These are phyloP conservation scores for Euwallacea similis DNA, from an alignment of 1,140 invertebrate species.

Conservation along the genomic window DNA sequence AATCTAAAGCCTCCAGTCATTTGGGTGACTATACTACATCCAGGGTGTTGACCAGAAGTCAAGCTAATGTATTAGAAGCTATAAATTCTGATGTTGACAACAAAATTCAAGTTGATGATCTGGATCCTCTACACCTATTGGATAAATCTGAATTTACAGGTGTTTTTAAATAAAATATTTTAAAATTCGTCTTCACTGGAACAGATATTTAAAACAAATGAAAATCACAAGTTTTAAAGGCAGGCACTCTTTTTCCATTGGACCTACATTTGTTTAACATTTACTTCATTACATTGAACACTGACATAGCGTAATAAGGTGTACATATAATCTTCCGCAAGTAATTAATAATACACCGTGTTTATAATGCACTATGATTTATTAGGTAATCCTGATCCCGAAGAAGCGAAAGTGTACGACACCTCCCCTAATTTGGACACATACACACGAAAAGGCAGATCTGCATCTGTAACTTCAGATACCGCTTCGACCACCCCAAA, in stretches of 20 bases:
- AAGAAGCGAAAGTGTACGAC: slow-evolving; percentile 35
- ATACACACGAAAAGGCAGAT: neutral
- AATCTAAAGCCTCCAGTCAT: slow-evolving; percentile 14
- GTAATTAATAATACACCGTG: too few relatives aligned
- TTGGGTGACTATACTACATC: slow-evolving; percentile 35
- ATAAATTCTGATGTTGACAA: neutral
- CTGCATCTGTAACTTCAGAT: neutral
- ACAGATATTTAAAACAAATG: neutral
- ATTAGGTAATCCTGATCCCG: slow-evolving; percentile 36
- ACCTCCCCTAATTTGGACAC: neutral
- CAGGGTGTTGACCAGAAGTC: slow-evolving; percentile 40
- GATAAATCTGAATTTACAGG: slow-evolving; percentile 40
- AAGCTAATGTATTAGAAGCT: slow-evolving; percentile 35
- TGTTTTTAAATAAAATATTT: slow-evolving; percentile 9
- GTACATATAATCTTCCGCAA: too few relatives aligned
- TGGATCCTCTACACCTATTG: slow-evolving; percentile 38
- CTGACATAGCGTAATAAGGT: too few relatives aligned
- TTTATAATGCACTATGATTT: neutral
- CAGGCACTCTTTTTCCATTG: neutral
- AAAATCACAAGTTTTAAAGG: neutral
- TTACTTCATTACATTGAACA: too few relatives aligned
- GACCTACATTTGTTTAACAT: too few relatives aligned
- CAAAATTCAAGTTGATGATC: slow-evolving; percentile 11
- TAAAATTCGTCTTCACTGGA: neutral
- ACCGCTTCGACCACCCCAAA: neutral